A percentile compares a stretch with the other conserved stretches of the same genome.
These are phyloP conservation scores for Lycophotia porphyrea DNA, from an alignment of 2,888 invertebrate species.

Conservation along the genomic window DNA sequence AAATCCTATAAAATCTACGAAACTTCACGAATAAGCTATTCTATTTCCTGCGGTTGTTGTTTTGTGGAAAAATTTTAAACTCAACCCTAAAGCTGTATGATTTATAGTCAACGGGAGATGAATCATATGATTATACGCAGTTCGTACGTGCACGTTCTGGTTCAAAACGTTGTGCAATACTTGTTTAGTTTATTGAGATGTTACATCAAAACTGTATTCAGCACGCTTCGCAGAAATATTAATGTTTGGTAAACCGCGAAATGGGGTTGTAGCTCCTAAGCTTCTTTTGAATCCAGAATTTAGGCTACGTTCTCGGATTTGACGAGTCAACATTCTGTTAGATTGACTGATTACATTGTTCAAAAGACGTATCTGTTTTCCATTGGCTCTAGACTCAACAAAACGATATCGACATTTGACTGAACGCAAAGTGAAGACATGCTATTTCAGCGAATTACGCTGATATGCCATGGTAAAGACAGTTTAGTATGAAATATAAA, in stretches of 20 bases:
- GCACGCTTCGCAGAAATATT: slow-evolving; percentile 31
- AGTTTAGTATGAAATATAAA: not conserved
- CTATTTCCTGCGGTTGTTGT: slow-evolving; percentile 43
- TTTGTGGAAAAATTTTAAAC: slow-evolving; percentile 48
- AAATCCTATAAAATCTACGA: slow-evolving; percentile 59
- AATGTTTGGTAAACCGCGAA: slow-evolving; percentile 7
- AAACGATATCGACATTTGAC: slow-evolving; percentile 3
- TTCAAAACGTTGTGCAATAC: slow-evolving; percentile 41
- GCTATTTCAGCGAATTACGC: not conserved
- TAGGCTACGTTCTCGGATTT: not conserved
- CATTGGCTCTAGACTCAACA: not conserved
- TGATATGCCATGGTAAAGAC: not conserved
- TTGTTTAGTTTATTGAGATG: slow-evolving; percentile 31
- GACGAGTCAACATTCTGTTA: slow-evolving; percentile 5
- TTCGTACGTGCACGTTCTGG: slow-evolving; percentile 29
- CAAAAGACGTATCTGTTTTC: not conserved
- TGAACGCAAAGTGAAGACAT: not conserved
- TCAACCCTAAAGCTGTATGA: slow-evolving; percentile 43
- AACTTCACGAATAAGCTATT: slow-evolving; percentile 44
- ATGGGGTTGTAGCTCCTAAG: not conserved
- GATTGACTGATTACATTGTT: not conserved
- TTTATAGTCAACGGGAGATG: slow-evolving; percentile 49
- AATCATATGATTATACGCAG: slow-evolving; percentile 45
- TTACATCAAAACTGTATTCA: slow-evolving; percentile 38
- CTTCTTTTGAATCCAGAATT: slow-evolving; percentile 3